A percentile compares a stretch with the other conserved stretches of the same genome.
These are phyloP conservation scores for Panzeria rudis DNA, from an alignment of 2,888 invertebrate species.

Conservation along the genomic window DNA sequence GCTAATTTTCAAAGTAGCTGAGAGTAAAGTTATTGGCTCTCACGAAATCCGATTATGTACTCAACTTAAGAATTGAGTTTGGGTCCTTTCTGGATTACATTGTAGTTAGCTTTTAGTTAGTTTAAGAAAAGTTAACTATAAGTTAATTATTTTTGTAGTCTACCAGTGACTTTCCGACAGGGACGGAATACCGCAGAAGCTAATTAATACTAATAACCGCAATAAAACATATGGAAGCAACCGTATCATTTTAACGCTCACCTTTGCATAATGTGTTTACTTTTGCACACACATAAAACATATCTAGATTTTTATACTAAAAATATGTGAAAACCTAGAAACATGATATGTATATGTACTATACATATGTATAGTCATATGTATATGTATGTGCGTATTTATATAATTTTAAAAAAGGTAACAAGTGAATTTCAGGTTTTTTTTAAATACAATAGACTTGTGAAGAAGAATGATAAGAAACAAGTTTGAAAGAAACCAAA, in stretches of 20 bases:
- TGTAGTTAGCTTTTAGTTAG: too few relatives aligned
- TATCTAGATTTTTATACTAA: neutral
- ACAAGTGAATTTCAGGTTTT: constrained; percentile 41
- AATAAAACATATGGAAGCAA: neutral
- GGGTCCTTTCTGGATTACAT: too few relatives aligned
- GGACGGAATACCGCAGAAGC: too few relatives aligned
- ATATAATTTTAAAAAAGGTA: constrained; percentile 6
- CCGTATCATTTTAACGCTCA: neutral
- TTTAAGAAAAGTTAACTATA: too few relatives aligned
- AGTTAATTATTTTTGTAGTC: too few relatives aligned
- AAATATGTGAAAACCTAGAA: neutral
- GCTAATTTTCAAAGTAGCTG: too few relatives aligned
- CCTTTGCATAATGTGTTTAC: neutral
- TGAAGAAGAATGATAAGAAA: constrained; percentile 17
- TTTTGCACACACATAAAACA: neutral
- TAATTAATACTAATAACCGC: neutral
- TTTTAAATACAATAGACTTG: neutral
- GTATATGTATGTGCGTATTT: neutral
- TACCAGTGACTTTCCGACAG: too few relatives aligned
- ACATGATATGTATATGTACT: constrained; percentile 18
- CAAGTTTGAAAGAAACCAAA: constrained; percentile 20
- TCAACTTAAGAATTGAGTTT: too few relatives aligned
- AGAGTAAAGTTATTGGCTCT: too few relatives aligned
- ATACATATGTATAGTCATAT: neutral
- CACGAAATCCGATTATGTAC: too few relatives aligned